A percentile compares a stretch with the other conserved stretches of the same genome.
These are phyloP conservation scores for Minunthozetes semirufus DNA, from an alignment of 2,888 invertebrate genomes.

Conservation along the genomic window DNA sequence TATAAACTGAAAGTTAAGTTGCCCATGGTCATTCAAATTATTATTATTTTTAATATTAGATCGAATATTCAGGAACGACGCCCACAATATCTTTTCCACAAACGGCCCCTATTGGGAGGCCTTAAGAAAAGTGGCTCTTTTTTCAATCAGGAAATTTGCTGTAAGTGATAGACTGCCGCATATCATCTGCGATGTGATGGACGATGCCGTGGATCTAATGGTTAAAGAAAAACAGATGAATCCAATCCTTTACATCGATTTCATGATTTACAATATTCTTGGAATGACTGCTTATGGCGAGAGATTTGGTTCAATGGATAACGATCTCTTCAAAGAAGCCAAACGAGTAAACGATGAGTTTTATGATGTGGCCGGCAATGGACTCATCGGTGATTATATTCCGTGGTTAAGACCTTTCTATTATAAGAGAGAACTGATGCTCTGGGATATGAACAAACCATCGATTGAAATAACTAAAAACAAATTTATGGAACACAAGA, in stretches of 20 bases:
- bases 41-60: background rate
- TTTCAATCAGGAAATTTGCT: background rate
- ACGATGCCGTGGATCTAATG: background rate
- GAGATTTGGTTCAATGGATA: background rate
- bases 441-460: background rate
- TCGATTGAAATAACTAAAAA: background rate
- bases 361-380: background rate
- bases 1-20: background rate
- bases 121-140: slow-evolving; percentile 2
- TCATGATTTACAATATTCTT: slow-evolving; percentile 1
- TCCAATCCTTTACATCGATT: slow-evolving; percentile 1
- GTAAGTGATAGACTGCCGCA: background rate
- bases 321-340: background rate
- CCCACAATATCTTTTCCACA: slow-evolving; percentile 17
- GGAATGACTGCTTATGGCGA: background rate
- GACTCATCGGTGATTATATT: background rate
- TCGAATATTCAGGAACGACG: background rate
- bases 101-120: slow-evolving; percentile 25
- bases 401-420: slow-evolving; percentile 12
- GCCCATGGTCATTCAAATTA: background rate
- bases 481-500: background rate
- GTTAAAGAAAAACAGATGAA: background rate
- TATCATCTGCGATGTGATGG: background rate
- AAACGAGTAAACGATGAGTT: slow-evolving; percentile 3
- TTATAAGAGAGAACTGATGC: background rate